Conservation (phyloP, 2,888 invertebrate species). For the Lochmaea crataegi region DNA sequence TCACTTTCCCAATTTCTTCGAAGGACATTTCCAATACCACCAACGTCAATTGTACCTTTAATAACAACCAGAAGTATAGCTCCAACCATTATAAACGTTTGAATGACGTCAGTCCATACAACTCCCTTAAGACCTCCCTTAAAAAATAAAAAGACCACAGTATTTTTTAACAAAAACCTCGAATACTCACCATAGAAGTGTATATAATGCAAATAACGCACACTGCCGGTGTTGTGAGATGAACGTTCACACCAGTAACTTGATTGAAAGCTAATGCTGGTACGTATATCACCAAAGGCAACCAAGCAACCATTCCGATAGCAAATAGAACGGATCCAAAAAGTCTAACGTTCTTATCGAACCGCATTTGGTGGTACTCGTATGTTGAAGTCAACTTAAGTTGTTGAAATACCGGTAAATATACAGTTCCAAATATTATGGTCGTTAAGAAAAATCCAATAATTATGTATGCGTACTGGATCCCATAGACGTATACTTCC, state of each 20-base stretch:
- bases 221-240: conserved; percentile 83
- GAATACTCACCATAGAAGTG: conserved; percentile 61
- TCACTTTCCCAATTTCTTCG: conserved; percentile 74
- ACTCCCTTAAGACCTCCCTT: conserved; percentile 85
- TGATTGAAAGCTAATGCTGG: conserved; percentile 55
- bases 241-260: conserved; percentile 86
- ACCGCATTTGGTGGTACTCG: conserved; percentile 64
- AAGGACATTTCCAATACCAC: conserved; percentile 68
- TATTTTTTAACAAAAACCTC: too few species aligned
- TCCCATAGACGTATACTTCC: conserved; percentile 78
- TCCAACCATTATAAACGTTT: conserved; percentile 80
- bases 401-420: conserved; percentile 53
- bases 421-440: conserved; percentile 46
- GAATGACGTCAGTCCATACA: conserved; percentile 86
- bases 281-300: conserved; percentile 60
- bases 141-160: conserved; percentile 12
- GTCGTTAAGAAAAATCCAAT: conserved; percentile 67
- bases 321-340: conserved; percentile 50
- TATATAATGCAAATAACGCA: conserved; percentile 89
- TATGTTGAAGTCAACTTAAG: conserved; percentile 80
- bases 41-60: conserved; percentile 80
- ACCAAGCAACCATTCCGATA: conserved; percentile 72
- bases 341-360: conserved; percentile 49
- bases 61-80: conserved; percentile 78
- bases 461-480: conserved; percentile 59